Percentiles rank a stretch among this genome's conserved stretches.
phyloP scores from a whole-genome alignment of 92 coral and sea anemone species.

The Phenganax marumi region DNA sequence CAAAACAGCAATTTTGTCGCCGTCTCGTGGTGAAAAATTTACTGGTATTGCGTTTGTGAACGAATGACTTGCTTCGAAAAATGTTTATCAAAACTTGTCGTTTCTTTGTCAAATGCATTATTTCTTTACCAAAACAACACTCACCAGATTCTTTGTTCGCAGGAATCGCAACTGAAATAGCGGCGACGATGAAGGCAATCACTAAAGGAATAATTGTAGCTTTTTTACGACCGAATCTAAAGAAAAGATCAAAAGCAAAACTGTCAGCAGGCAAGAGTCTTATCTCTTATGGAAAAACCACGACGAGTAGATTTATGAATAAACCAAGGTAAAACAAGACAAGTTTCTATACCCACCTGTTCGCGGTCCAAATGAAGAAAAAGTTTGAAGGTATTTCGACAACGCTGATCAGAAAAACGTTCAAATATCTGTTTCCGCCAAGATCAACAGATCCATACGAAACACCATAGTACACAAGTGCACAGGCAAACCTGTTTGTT shows the following conservation, averaged over 20 bases:
- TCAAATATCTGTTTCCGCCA: constrained; percentile 77
- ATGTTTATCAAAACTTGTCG: too few relatives aligned
- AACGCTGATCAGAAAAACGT: constrained; percentile 69
- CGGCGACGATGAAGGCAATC: constrained; percentile 48
- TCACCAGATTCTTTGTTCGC: background rate
- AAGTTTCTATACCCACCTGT: constrained; percentile 53
- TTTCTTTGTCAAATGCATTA: background rate
- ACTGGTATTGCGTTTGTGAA: too few relatives aligned
- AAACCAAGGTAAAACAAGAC: background rate
- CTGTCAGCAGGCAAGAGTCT: too few relatives aligned
- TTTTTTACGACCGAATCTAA: constrained; percentile 73
- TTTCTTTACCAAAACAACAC: background rate
- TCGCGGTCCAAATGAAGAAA: constrained; percentile 57
- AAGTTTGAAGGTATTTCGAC: constrained; percentile 71
- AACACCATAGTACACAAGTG: constrained; percentile 78
- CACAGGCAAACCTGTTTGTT: constrained; percentile 18
- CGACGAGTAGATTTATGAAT: too few relatives aligned
- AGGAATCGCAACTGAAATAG: background rate
- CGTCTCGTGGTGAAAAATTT: too few relatives aligned
- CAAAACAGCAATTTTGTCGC: too few relatives aligned
- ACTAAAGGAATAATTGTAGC: constrained; percentile 55
- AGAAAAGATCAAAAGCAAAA: background rate
- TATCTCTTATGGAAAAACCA: too few relatives aligned
- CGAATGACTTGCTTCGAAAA: background rate
- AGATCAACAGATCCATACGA: constrained; percentile 68